Base-by-base conservation (phyloP, 2,888 invertebrate species). In the Tineola bisselliella region DNA sequence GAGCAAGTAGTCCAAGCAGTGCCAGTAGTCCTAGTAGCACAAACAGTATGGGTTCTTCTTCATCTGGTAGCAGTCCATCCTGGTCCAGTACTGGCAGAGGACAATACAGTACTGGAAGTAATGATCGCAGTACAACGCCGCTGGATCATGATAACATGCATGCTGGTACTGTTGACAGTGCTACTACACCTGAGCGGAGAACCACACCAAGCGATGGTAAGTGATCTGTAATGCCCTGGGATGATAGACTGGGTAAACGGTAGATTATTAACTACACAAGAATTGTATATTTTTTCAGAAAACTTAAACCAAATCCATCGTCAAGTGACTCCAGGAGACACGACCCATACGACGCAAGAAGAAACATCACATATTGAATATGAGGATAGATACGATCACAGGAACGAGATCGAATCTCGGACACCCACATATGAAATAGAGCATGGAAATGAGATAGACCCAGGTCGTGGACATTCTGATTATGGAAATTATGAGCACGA, bases 311-410 rank as follows among this genome's bases (percentile, higher is more conserved):
- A 17, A 31, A 58, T 58, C 31, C 31, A 33, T 8, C 18, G 33
- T 33, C 33, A 58, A 58, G 33, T 80, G 25, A 71, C 71, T 0
- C 72, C 77, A 4, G 81, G 79, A 0, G 83, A 83, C 25, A 68
- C 74, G 0, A 76, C 79, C 0, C 80, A 78, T 58, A 88, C 87
- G 0, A 89, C 89, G 0, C 88, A 88, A 66, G 86, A 88, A 52
- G 88, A 88, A 19, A 73, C 73, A 1, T 78, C 79, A 68, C 82
- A 73, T 57, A 80, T 83, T 0, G 86, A 87, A 60, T 83, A 86
- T 62, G 82, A 82, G 19, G 79, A 79, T 25, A 67, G 73, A 0
- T 43, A 56, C 13, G 61, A 44, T 11, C 69, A 68, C 0, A 75
- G 73, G 62, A 78, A 78, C 61, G 80, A 79, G 64, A 77, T 79